These are phyloP conservation scores for Paracentrotus lividus DNA, from an alignment of 53 echinoderm and acorn worm species.

Conservation along the genomic window DNA sequence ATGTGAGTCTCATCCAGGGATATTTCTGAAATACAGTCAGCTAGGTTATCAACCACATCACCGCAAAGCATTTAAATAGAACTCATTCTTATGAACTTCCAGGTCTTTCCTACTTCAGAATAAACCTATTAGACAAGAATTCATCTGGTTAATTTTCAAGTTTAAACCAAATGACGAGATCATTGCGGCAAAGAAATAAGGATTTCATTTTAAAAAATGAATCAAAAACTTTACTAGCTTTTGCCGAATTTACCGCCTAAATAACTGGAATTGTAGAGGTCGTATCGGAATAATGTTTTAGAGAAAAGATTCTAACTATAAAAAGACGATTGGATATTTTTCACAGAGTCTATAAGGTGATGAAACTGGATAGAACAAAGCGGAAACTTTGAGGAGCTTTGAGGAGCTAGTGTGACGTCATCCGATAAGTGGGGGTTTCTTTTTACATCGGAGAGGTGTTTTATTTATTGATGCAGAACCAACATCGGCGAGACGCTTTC, in stretches of 20 bases:
- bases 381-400: conserved; percentile 24
- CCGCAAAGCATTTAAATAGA: neutral
- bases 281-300: neutral
- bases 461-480: conserved; percentile 53
- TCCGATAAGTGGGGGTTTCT: conserved; percentile 13
- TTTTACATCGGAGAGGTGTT: conserved; percentile 33
- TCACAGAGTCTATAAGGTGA: too few species aligned
- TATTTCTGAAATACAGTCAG: neutral
- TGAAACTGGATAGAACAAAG: neutral
- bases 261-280: neutral
- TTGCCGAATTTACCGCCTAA: neutral
- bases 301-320: neutral
- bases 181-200: too few species aligned
- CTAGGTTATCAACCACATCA: neutral
- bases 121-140: too few species aligned
- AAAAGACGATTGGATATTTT: neutral
- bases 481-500: conserved; percentile 16
- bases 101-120: neutral
- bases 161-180: too few species aligned
- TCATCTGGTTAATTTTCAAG: too few species aligned
- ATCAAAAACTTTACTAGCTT: too few species aligned
- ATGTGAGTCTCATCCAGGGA: neutral
- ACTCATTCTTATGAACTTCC: neutral
- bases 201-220: too few species aligned
- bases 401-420: conserved; percentile 46